A percentile compares a stretch with the other conserved stretches of the same genome.
These are phyloP conservation scores for Endomychus coccineus DNA, from an alignment of 2,888 invertebrate species.

Conservation along the genomic window DNA sequence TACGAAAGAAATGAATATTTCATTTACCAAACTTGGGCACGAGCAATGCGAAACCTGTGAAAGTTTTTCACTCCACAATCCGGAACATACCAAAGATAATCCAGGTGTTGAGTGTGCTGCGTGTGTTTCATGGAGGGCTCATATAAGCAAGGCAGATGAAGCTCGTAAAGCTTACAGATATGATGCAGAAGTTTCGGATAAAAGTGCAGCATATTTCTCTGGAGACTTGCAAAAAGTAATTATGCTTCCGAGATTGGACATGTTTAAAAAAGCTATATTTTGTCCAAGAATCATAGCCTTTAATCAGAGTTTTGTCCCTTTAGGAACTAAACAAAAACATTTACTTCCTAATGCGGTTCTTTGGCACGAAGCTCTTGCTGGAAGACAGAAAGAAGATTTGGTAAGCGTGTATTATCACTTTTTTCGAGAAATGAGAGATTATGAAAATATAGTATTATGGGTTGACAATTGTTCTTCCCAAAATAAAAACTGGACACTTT, in stretches of 20 bases:
- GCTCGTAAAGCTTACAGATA: not conserved
- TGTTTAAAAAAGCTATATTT: conserved; percentile 23
- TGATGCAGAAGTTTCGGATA: not conserved
- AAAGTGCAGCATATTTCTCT: not conserved
- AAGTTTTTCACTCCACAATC: conserved; percentile 1
- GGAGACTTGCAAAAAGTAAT: conserved; percentile 13
- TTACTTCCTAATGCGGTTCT: conserved; percentile 19
- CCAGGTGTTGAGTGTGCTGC: not conserved
- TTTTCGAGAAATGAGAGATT: conserved; percentile 14
- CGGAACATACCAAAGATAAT: conserved; percentile 1
- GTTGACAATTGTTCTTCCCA: conserved; percentile 21
- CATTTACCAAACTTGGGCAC: conserved; percentile 9
- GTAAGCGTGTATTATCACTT: conserved; percentile 16
- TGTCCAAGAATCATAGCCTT: conserved; percentile 20
- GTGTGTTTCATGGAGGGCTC: not conserved
- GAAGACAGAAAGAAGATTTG: conserved; percentile 29
- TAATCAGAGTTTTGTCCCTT: conserved; percentile 25
- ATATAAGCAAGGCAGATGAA: not conserved
- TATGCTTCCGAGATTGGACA: conserved; percentile 22
- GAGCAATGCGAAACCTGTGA: conserved; percentile 8
- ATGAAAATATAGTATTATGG: conserved; percentile 16
- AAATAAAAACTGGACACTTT: conserved; percentile 21
- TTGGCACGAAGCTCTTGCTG: conserved; percentile 31
- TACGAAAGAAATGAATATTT: conserved; percentile 8
- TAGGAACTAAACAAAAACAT: conserved; percentile 17